These are phyloP conservation scores for Drosophila paramelanica DNA, from an alignment of 2,888 invertebrate species.

Conservation along the genomic window DNA sequence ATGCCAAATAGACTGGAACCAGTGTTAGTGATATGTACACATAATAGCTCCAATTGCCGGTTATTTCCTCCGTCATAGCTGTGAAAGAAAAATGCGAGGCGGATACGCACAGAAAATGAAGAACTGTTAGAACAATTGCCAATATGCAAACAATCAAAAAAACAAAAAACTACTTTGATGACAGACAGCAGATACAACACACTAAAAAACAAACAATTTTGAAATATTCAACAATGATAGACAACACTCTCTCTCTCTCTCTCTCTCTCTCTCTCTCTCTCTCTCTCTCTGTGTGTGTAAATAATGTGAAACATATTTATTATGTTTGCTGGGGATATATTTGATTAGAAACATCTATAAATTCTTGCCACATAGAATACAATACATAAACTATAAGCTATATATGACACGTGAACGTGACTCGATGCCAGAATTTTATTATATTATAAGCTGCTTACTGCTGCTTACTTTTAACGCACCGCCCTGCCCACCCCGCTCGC, in stretches of 20 bases:
- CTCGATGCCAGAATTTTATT: slow-evolving; percentile 27
- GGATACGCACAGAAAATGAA: slow-evolving; percentile 3
- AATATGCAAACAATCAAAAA: slow-evolving; percentile 34
- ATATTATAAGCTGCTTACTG: slow-evolving; percentile 41
- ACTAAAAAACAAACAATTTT: slow-evolving; percentile 29
- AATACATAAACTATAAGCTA: slow-evolving; percentile 15
- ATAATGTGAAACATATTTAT: slow-evolving; percentile 46
- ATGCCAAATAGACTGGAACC: slow-evolving; percentile 85
- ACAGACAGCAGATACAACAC: too few relatives aligned
- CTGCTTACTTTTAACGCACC: background rate
- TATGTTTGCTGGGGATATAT: slow-evolving; percentile 56
- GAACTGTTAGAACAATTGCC: slow-evolving; percentile 52
- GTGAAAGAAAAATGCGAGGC: slow-evolving; percentile 41
- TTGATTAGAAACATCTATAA: slow-evolving; percentile 70
- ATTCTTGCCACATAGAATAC: slow-evolving; percentile 19
- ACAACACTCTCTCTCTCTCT: too few relatives aligned
- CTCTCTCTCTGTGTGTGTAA: slow-evolving; percentile 11
- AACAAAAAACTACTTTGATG: slow-evolving; percentile 18
- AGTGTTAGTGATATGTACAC: slow-evolving; percentile 83
- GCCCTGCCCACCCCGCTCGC: background rate
- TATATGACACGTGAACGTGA: slow-evolving; percentile 47
- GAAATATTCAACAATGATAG: slow-evolving; percentile 24
- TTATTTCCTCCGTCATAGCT: slow-evolving; percentile 85
- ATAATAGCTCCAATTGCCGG: slow-evolving; percentile 84
- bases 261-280: too few relatives aligned